phyloP scores from a whole-genome alignment of 2,113 vertebrate genomes.

The Tachysurus vachellii region DNA sequence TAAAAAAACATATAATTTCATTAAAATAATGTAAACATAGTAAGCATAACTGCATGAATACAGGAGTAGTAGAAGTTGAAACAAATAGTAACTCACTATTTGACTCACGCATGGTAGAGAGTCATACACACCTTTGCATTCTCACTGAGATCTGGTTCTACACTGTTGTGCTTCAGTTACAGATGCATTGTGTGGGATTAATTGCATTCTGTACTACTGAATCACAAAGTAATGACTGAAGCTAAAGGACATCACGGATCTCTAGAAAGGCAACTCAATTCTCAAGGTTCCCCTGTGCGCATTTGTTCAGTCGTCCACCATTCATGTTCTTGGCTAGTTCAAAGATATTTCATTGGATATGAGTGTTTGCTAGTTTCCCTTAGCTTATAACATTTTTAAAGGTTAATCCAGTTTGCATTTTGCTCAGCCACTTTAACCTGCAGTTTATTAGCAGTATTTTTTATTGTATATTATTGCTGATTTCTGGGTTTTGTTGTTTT shows the following conservation, averaged over 20 bases:
- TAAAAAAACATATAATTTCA: not conserved
- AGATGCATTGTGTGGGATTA: not conserved
- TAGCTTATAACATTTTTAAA: not conserved
- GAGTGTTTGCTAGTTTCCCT: not conserved
- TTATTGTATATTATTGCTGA: no score
- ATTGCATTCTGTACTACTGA: not conserved
- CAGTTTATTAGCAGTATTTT: not conserved
- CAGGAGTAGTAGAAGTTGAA: not conserved
- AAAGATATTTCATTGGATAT: not conserved
- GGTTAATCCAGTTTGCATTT: not conserved
- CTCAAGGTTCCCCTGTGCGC: not conserved
- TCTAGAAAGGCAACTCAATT: not conserved
- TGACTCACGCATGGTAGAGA: not conserved
- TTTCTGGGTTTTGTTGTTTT: no score
- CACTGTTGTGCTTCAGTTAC: not conserved
- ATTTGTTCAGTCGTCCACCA: not conserved
- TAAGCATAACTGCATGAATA: not conserved
- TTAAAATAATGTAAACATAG: not conserved
- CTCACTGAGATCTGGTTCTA: not conserved
- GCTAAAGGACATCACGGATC: not conserved
- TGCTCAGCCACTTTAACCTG: not conserved
- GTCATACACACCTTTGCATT: not conserved
- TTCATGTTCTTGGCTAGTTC: not conserved
- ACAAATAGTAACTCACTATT: no score
- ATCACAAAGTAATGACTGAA: not conserved